Evolutionary conservation across 2,113 vertebrate species (phyloP).

Genomic region (Lathamus discolor): DNA sequence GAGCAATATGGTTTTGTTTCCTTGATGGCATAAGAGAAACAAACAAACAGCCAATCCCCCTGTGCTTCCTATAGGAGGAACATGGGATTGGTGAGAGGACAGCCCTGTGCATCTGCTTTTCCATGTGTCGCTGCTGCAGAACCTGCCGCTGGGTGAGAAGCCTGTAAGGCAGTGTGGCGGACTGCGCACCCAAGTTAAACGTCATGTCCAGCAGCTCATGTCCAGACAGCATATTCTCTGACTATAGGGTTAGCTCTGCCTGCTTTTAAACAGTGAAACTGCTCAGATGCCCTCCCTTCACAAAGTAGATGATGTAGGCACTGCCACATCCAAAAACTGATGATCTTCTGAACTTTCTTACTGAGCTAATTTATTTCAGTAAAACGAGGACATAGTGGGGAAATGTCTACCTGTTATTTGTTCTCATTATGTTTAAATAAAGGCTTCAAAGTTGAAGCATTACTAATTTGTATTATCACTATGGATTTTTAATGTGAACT

Average conservation of each 20-base stretch:
- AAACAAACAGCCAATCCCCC: not conserved
- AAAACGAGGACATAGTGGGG: not conserved
- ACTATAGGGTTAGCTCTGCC: not conserved
- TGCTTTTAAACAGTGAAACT: not conserved
- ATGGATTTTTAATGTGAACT: not conserved
- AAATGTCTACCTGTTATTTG: not conserved
- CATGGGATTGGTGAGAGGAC: not conserved
- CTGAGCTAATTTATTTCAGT: not conserved
- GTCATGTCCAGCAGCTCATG: accelerated
- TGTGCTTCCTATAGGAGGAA: not conserved
- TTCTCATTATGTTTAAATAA: not conserved
- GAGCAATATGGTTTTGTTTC: not conserved
- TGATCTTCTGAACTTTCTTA: not conserved
- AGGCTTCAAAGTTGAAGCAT: not conserved
- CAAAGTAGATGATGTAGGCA: not conserved
- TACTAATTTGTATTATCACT: not conserved
- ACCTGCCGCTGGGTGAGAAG: accelerated
- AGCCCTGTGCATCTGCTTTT: not conserved
- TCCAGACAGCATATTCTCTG: too few relatives aligned
- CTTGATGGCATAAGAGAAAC: not conserved
- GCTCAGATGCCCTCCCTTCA: not conserved
- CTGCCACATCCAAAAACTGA: not conserved
- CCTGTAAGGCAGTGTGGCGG: not conserved
- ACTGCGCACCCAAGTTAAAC: not conserved
- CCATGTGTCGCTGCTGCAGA: accelerated